A percentile compares a stretch with the other conserved stretches of the same genome.
These are phyloP conservation scores for Diglossa brunneiventris DNA, from an alignment of 2,113 vertebrate species.

Conservation along the genomic window DNA sequence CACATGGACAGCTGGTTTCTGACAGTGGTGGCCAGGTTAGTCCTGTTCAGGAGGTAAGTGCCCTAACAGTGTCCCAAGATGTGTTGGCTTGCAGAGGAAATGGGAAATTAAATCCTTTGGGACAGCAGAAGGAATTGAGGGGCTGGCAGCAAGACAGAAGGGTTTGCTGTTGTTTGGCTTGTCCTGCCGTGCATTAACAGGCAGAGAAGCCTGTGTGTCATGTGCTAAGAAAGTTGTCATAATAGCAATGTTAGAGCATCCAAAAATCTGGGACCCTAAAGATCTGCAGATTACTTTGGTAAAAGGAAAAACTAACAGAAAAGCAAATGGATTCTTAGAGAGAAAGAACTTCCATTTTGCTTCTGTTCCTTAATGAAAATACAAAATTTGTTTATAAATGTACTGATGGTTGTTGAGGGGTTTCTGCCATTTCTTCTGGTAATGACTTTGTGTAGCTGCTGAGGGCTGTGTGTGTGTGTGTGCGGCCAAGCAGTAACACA, in stretches of 20 bases:
- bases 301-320: background rate
- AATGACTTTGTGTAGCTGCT: background rate
- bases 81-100: background rate
- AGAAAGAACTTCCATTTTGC: background rate
- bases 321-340: background rate
- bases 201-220: background rate
- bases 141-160: background rate
- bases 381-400: background rate
- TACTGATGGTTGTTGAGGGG: background rate
- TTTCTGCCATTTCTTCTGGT: background rate
- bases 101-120: background rate
- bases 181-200: background rate
- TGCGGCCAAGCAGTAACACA: background rate
- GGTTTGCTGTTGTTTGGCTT: background rate
- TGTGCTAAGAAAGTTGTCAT: background rate
- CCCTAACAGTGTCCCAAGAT: background rate
- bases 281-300: background rate
- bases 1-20: accelerated
- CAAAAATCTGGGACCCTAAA: background rate
- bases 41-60: accelerated
- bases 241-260: background rate
- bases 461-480: background rate
- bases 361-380: background rate
- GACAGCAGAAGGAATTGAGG: background rate
- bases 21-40: background rate